These are phyloP conservation scores for Zele albiditarsus DNA, from an alignment of 2,888 invertebrate genomes.

Conservation along the genomic window DNA sequence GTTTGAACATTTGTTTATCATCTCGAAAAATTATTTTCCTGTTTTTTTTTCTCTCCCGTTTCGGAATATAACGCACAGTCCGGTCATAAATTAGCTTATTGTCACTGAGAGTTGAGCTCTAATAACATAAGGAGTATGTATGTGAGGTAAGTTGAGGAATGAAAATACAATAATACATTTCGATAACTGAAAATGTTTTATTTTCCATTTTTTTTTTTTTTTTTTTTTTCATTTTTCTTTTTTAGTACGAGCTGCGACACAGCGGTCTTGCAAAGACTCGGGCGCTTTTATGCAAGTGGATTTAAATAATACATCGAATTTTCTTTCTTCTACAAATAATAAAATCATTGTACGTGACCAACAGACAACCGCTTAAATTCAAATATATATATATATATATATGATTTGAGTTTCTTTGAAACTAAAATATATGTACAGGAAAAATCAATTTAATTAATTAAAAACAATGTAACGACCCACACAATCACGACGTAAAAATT, in stretches of 20 bases:
- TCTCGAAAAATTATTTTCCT: not conserved
- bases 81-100: not conserved
- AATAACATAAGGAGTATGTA: not conserved
- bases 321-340: constrained; percentile 48
- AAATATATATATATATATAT: constrained; percentile 54
- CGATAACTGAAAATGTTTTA: constrained; percentile 47
- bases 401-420: constrained; percentile 51
- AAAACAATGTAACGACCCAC: constrained; percentile 61
- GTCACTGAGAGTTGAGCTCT: not conserved
- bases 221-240: constrained; percentile 44
- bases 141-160: not conserved
- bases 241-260: constrained; percentile 37
- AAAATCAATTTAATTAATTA: constrained; percentile 31
- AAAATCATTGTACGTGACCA: constrained; percentile 62
- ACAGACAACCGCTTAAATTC: constrained; percentile 64
- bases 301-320: constrained; percentile 52
- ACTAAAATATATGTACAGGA: constrained; percentile 42
- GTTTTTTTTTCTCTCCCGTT: not conserved
- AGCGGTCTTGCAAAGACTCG: not conserved
- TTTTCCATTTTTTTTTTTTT: constrained; percentile 30
- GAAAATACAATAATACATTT: constrained; percentile 21
- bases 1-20: not conserved
- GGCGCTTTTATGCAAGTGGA: constrained; percentile 20
- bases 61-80: not conserved
- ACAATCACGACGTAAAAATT: constrained; percentile 56